A percentile compares a stretch with the other conserved stretches of the same genome.
Conservation (phyloP, 1,140 invertebrate genomes). For the Drosophila sucinea region DNA sequence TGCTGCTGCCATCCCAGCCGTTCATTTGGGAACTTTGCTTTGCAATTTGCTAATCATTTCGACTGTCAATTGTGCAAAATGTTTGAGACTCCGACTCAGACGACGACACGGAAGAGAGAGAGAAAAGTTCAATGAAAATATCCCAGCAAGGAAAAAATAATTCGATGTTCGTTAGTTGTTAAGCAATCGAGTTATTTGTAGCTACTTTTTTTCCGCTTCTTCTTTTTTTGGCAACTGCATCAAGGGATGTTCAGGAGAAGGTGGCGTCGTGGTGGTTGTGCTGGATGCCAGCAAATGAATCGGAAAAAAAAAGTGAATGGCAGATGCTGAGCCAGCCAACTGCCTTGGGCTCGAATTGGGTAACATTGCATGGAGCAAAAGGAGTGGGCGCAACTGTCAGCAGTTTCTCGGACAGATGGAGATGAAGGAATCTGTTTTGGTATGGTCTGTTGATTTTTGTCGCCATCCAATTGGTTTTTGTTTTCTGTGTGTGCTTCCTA, state of each 20-base stretch:
- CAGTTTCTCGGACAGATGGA: conserved; percentile 16
- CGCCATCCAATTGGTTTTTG: neutral
- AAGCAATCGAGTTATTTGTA: conserved; percentile 58
- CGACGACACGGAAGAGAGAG: conserved; percentile 61
- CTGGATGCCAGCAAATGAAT: conserved; percentile 37
- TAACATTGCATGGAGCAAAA: conserved; percentile 42
- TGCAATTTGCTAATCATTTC: conserved; percentile 67
- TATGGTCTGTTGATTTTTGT: conserved; percentile 28
- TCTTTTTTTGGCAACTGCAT: conserved; percentile 32
- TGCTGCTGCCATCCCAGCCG: too few relatives aligned
- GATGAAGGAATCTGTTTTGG: conserved; percentile 32
- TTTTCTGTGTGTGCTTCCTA: conserved; percentile 33
- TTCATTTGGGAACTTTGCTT: neutral
- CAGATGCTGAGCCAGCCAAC: conserved; percentile 52
- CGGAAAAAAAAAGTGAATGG: conserved; percentile 74
- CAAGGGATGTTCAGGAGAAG: conserved; percentile 54
- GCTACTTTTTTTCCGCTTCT: conserved; percentile 26
- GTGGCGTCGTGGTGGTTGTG: neutral
- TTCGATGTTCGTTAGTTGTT: neutral
- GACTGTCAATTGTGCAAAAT: conserved; percentile 53
- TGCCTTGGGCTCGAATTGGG: conserved; percentile 61
- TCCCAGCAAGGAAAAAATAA: conserved; percentile 36
- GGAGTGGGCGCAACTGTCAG: conserved; percentile 55
- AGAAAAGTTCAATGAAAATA: conserved; percentile 65
- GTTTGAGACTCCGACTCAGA: conserved; percentile 22